Conservation (phyloP, 2,888 invertebrate species). For the Rambutsinella grinnellia region DNA sequence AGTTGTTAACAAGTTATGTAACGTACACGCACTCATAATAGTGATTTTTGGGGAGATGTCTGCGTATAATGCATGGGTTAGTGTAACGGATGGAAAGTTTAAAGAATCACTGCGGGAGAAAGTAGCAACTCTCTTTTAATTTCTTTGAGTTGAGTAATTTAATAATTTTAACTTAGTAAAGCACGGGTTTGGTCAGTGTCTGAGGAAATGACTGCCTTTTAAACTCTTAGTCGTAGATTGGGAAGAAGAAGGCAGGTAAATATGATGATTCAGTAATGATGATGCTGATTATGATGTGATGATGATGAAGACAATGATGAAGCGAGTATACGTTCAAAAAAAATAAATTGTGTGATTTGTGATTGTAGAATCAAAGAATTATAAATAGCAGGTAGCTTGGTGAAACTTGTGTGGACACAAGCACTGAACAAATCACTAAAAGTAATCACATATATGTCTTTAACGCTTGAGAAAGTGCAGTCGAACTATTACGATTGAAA, state of each 20-base stretch:
- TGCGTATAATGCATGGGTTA: too few relatives aligned
- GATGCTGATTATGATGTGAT: conserved; percentile 22
- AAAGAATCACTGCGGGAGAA: too few relatives aligned
- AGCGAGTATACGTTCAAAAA: not conserved
- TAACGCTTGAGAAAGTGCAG: conserved; percentile 1
- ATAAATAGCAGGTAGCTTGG: conserved; percentile 16
- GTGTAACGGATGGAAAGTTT: too few relatives aligned
- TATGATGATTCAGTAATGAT: conserved; percentile 25
- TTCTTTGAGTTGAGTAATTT: too few relatives aligned
- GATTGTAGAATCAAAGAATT: not conserved
- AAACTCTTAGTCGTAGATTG: not conserved
- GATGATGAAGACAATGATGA: conserved; percentile 19
- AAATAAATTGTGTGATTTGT: not conserved
- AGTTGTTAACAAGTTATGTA: too few relatives aligned
- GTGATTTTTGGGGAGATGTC: too few relatives aligned
- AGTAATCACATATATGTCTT: not conserved
- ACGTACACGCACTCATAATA: too few relatives aligned
- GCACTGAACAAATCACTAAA: conserved; percentile 20
- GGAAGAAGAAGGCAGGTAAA: conserved; percentile 34
- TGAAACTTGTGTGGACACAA: conserved; percentile 13
- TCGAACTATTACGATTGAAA: too few relatives aligned
- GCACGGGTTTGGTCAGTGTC: conserved; percentile 23
- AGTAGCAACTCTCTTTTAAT: too few relatives aligned
- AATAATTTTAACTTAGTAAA: conserved; percentile 8
- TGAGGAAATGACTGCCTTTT: not conserved